These are phyloP conservation scores for Lamproptera curius DNA, from an alignment of 2,888 invertebrate species.

Conservation along the genomic window DNA sequence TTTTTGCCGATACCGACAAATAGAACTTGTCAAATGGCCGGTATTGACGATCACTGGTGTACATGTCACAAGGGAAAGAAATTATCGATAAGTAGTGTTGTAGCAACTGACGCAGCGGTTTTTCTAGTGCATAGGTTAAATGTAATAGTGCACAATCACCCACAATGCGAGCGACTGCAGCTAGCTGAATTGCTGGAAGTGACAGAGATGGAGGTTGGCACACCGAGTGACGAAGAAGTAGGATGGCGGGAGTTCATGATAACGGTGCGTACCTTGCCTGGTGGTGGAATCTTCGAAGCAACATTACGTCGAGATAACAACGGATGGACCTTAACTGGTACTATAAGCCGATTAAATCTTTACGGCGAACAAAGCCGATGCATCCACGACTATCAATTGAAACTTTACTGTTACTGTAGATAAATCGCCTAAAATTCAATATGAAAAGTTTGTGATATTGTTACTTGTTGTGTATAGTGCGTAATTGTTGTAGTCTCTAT, in stretches of 20 bases:
- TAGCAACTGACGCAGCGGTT: constrained; percentile 78
- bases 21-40: constrained; percentile 87
- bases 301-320: constrained; percentile 76
- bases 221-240: constrained; percentile 48
- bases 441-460: constrained; percentile 28
- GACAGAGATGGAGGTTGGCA: constrained; percentile 75
- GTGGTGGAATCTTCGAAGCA: constrained; percentile 87
- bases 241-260: constrained; percentile 81
- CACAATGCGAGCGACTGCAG: constrained; percentile 81
- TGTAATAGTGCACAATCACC: constrained; percentile 74
- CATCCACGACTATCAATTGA: constrained; percentile 84
- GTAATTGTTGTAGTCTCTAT: constrained; percentile 1
- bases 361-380: constrained; percentile 90
- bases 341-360: constrained; percentile 86
- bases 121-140: constrained; percentile 83
- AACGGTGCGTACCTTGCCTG: constrained; percentile 81
- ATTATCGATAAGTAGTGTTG: constrained; percentile 69
- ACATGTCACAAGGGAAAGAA: constrained; percentile 86
- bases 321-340: constrained; percentile 79
- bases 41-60: constrained; percentile 92
- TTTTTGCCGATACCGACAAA: constrained; percentile 84
- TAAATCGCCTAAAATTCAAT: constrained; percentile 30
- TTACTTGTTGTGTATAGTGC: constrained; percentile 12
- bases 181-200: constrained; percentile 82
- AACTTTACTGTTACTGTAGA: constrained; percentile 87